A percentile compares a stretch with the other conserved stretches of the same genome.
Evolutionary conservation across 1,140 invertebrate genomes (phyloP).

Genomic region (Pararge aegeria): DNA sequence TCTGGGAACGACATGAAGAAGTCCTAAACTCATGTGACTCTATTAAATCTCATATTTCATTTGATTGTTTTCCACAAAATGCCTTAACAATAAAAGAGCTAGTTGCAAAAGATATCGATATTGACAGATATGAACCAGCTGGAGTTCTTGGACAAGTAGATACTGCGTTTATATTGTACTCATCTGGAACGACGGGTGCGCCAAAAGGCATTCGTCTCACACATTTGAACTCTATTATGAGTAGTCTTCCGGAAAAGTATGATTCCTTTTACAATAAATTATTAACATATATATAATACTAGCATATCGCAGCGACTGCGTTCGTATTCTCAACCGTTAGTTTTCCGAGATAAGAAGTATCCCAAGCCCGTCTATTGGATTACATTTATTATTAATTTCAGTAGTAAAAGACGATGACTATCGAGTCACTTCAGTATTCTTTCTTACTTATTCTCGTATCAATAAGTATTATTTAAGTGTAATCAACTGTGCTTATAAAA

Average conservation of each 20-base stretch:
- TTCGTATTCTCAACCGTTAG: no score
- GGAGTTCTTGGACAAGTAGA: conserved; percentile 47
- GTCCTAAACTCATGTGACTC: conserved; percentile 42
- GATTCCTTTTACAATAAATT: conserved; percentile 27
- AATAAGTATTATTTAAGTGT: no score
- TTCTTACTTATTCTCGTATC: no score
- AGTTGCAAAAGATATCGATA: conserved; percentile 37
- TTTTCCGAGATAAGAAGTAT: no score
- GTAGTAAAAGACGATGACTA: no score
- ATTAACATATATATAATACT: no score
- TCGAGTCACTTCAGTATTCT: no score
- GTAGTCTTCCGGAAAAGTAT: conserved; percentile 52
- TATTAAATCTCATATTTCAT: conserved; percentile 42
- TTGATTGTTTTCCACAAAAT: conserved; percentile 36
- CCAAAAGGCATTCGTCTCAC: conserved; percentile 90
- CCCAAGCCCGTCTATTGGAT: no score
- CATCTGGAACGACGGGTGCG: conserved; percentile 86
- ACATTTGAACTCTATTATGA: conserved; percentile 81
- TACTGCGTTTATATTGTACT: conserved; percentile 73
- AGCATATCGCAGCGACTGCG: no score
- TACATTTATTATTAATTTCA: no score
- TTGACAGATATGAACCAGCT: conserved; percentile 47
- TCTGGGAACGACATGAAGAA: conserved; percentile 50
- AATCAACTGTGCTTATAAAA: no score
- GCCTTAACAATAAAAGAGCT: conserved; percentile 36